Conservation (phyloP, 1,140 invertebrate genomes). For the Epicauta chinensis region DNA sequence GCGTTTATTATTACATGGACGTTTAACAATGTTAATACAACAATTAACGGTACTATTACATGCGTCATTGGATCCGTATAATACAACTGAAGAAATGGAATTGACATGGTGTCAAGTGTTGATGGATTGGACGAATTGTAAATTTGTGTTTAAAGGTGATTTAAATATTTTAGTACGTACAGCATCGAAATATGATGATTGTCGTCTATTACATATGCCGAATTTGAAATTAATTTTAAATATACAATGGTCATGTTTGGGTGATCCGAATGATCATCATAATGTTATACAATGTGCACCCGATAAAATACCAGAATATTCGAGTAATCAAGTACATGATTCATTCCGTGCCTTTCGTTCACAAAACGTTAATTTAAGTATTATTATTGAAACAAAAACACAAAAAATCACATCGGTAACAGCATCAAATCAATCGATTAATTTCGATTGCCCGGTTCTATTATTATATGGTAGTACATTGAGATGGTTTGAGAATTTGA, state of each 20-base stretch:
- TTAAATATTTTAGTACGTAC: constrained; percentile 87
- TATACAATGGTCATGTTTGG: constrained; percentile 86
- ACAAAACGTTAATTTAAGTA: constrained; percentile 81
- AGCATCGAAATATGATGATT: constrained; percentile 98
- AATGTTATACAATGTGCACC: constrained; percentile 94
- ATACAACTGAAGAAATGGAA: constrained; percentile 98
- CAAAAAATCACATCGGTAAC: too few species aligned
- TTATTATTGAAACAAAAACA: constrained; percentile 83
- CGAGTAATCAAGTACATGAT: constrained; percentile 86
- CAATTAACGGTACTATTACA: constrained; percentile 85
- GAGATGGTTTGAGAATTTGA: constrained; percentile 92
- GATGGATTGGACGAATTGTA: constrained; percentile 95
- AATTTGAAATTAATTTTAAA: constrained; percentile 80
- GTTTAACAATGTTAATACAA: constrained; percentile 78
- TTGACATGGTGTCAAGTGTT: constrained; percentile 87
- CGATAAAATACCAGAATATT: constrained; percentile 94
- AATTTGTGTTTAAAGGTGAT: constrained; percentile 80
- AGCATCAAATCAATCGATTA: constrained; percentile 47
- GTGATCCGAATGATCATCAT: constrained; percentile 93
- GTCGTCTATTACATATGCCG: constrained; percentile 83
- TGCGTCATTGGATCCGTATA: constrained; percentile 95
- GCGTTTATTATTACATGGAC: constrained; percentile 84
- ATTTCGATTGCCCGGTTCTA: constrained; percentile 66
- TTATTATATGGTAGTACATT: constrained; percentile 88
- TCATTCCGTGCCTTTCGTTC: constrained; percentile 91